A percentile compares a stretch with the other conserved stretches of the same genome.
These are phyloP conservation scores for Zoanthus sociatus DNA, from an alignment of 92 coral and sea anemone genomes.

Conservation along the genomic window DNA sequence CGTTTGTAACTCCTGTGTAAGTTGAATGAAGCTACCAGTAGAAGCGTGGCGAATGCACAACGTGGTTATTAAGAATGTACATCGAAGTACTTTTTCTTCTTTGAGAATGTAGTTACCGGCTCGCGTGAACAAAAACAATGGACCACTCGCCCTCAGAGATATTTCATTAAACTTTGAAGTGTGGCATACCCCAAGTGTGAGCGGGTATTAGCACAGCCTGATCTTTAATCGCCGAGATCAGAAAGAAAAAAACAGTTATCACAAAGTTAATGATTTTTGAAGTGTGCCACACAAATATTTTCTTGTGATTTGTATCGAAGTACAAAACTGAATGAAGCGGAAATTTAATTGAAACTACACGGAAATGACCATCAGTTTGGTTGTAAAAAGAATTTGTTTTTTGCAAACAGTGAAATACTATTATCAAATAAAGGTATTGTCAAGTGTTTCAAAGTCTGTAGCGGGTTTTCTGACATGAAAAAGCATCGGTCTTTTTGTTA, in stretches of 20 bases:
- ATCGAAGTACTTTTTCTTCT: constrained; percentile 18
- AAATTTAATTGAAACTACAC: constrained; percentile 31
- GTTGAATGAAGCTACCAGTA: constrained; percentile 41
- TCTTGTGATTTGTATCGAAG: constrained; percentile 1
- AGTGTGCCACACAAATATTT: constrained; percentile 31
- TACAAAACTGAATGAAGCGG: constrained; percentile 6
- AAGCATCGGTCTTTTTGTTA: constrained; percentile 25
- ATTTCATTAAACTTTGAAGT: constrained; percentile 48
- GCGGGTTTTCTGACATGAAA: constrained; percentile 31
- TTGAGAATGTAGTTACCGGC: constrained; percentile 13
- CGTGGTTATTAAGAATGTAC: constrained; percentile 43
- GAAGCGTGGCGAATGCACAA: constrained; percentile 39
- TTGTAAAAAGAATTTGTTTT: constrained; percentile 17
- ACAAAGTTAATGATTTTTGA: constrained; percentile 20
- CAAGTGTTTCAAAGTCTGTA: constrained; percentile 38
- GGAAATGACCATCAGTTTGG: constrained; percentile 36
- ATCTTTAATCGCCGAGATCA: constrained; percentile 40
- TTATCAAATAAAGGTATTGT: constrained; percentile 35
- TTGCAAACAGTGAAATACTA: constrained; percentile 26
- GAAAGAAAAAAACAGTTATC: constrained; percentile 16
- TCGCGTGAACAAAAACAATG: constrained; percentile 41
- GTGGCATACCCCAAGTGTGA: constrained; percentile 29
- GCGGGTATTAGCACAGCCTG: constrained; percentile 30
- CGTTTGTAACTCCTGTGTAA: constrained; percentile 39
- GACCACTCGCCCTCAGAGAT: constrained; percentile 33